Base-by-base conservation (phyloP, 2,797 vertebrate species). In the Danio choprae region DNA sequence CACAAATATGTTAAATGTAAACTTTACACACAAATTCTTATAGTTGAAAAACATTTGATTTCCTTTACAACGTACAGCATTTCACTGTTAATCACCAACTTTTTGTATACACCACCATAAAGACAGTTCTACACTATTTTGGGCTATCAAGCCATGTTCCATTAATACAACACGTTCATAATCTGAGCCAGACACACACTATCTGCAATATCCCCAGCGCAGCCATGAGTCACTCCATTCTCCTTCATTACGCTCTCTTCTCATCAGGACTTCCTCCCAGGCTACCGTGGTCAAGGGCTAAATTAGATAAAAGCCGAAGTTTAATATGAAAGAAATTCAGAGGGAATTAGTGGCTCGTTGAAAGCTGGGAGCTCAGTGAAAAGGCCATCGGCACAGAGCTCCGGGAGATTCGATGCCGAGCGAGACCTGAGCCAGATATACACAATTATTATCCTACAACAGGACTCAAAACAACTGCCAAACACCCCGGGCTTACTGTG, bases 191-290 rank as follows among this genome's bases (percentile, higher is more conserved):
- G 22, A 62, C 43, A 62, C 36, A 43, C 16, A 58, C 16, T 48
- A 48, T 50, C n/a, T 22, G 22, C 44, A 48, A 56, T 71, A 48
- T 59, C 43, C 16, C 36, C 6, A 36, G 10, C 13, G 60, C 64
- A 75, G 11, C 63, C n/a, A 77, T 76, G 53, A 79, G 63, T 81
- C 77, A 83, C 58, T 72, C 67, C 16, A 73, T 77, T 82, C 59
- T 56, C 74, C 65, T 74, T 53, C 41, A 83, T 79, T 79, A 72
- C 38, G 40, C n/a, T 38, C 59, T 77, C 69, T 65, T 72, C 46
- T 58, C 55, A 41, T 58, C 46, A 83, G 70, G 53, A 72, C 65
- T 69, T 81, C 78, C 7, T 58, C 48, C 44, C 59, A 46, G 69
- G 81, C 72, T 70, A 20, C 50, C 36, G 4, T 80, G 69, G 51